Conservation (phyloP, 2,113 vertebrate genomes). For the Cryptoleucopteryx plumbea region DNA sequence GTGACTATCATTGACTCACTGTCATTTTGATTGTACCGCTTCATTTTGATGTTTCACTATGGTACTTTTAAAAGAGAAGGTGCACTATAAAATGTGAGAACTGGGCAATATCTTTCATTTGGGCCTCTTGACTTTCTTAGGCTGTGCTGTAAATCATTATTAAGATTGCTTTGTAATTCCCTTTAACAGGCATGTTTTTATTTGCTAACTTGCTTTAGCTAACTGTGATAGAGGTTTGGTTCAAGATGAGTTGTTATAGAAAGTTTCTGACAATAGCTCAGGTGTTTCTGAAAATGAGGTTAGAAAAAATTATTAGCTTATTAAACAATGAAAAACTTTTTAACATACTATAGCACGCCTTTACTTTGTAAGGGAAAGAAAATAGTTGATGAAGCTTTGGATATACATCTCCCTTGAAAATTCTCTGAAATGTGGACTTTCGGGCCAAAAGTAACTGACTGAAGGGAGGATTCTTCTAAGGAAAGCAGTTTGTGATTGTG, state of each 20-base stretch:
- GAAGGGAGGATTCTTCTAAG: neutral
- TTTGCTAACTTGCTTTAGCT: neutral
- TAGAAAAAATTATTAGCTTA: neutral
- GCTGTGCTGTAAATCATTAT: neutral
- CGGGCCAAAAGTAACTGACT: neutral
- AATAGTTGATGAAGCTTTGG: neutral
- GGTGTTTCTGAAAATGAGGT: neutral
- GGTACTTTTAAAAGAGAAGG: slow-evolving; percentile 6
- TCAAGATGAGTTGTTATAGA: neutral
- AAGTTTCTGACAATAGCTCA: neutral
- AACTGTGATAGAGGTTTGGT: neutral
- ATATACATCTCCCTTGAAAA: neutral
- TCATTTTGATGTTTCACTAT: neutral
- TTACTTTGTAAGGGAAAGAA: neutral
- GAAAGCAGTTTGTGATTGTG: neutral
- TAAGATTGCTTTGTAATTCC: neutral
- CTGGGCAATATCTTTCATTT: neutral
- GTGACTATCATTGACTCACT: slow-evolving; percentile 53
- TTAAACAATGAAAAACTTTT: neutral
- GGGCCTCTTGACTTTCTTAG: neutral
- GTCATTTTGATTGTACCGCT: slow-evolving; percentile 37
- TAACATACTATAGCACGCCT: neutral
- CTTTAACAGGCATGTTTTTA: neutral
- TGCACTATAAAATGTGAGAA: neutral
- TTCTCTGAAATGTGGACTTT: neutral